Base-by-base conservation (phyloP, 2,113 vertebrate genomes). In the Hoplias malabaricus region DNA sequence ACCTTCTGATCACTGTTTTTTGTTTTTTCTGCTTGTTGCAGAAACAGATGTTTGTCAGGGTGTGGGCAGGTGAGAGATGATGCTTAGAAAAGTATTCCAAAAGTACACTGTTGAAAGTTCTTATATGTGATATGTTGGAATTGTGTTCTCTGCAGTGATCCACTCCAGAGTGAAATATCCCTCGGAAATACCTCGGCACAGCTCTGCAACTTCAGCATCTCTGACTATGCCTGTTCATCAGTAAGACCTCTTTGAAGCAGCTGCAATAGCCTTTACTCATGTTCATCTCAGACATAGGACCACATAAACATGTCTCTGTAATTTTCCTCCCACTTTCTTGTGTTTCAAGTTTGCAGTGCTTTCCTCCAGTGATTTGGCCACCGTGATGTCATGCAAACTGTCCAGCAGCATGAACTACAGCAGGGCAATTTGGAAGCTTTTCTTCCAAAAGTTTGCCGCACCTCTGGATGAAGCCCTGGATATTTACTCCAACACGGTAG, bases 351-450 rank as follows among this genome's bases (percentile, higher is more conserved):
- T 69, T 5, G 29, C 27, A 12, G 16, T 34, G 56, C 75, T 88
- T 2, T 84, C 84, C 38, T 10, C 59, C 27, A 69, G 16, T 42
- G 77, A 84, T 8, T 11, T 87, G 54, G 75, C 5, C 21, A 82
- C 46, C 10, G 42, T 90, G 19, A 10, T 85, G 68, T 70, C 79
- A 14, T 89, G 87, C 76, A 77, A 84, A 31, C 8, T 71, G 40
- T 1, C 73, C 29, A 66, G 29, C 48, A 50, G 59, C 25, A 16
- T 0, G 10, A 54, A 7, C 42, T 79, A 83, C 56, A 6, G 76
- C 0, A 69, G 73, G 21, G 82, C 66, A 61, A 61, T 67, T 29
- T 90, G 85, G 86, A 86, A 87, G 38, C 4, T 46, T 16, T 46
- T 46, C 42, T 16, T 46, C 42, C 3, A 46, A 14, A 46, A 46